phyloP scores from a whole-genome alignment of 1,140 invertebrate genomes.

The Potamilus streckersoni region DNA sequence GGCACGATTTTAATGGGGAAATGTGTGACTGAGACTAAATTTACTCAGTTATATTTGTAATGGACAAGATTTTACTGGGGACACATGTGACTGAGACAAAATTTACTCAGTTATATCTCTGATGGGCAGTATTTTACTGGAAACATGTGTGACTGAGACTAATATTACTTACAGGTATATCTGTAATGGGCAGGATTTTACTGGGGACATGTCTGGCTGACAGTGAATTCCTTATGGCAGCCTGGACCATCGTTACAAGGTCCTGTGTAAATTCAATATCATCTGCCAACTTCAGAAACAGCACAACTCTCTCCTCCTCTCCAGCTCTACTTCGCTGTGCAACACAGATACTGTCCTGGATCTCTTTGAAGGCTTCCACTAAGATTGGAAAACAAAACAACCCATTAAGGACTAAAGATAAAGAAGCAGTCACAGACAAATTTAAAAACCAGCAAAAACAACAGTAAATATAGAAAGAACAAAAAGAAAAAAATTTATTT shows the following conservation, averaged over 20 bases:
- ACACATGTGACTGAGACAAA: background rate
- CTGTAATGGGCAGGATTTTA: conserved; percentile 68
- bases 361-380: conserved; percentile 71
- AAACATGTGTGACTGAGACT: background rate
- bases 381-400: background rate
- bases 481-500: no score
- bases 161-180: conserved; percentile 70
- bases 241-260: conserved; percentile 64
- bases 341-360: conserved; percentile 73
- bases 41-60: no score
- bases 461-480: no score
- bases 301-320: conserved; percentile 72
- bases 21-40: no score
- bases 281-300: conserved; percentile 72
- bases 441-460: no score
- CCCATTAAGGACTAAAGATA: no score
- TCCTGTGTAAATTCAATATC: conserved; percentile 63
- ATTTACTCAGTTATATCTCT: conserved; percentile 70
- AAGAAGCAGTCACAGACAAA: no score
- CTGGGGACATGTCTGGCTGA: conserved; percentile 72
- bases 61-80: background rate
- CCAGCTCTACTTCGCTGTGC: conserved; percentile 65
- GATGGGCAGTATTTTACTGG: no score
- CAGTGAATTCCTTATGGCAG: conserved; percentile 67
- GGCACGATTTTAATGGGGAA: no score